Percentiles rank a stretch among this genome's conserved stretches.
phyloP scores from a whole-genome alignment of 1,140 invertebrate species.

The Magallana gigas region DNA sequence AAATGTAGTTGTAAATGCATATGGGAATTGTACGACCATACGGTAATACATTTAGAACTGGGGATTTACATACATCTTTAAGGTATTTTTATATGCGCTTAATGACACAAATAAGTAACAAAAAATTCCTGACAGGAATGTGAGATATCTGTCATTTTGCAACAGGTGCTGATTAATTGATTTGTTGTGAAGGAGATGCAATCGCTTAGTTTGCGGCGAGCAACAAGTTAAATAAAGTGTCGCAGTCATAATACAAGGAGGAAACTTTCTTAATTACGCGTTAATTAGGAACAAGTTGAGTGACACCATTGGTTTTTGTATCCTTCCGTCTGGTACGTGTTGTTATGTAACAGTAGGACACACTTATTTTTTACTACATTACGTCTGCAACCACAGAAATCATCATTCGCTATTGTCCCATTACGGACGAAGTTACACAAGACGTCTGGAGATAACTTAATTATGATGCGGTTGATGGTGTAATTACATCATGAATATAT shows the following conservation, averaged over 20 bases:
- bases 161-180: neutral
- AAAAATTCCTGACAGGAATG: neutral
- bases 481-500: no score
- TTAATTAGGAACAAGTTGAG: neutral
- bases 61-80: neutral
- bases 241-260: neutral
- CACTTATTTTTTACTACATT: no score
- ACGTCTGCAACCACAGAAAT: no score
- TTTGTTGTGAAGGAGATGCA: neutral
- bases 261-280: conserved; percentile 6
- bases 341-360: neutral
- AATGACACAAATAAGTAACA: conserved; percentile 1
- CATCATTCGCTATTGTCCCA: no score
- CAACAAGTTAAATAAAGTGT: no score
- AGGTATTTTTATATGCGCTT: conserved; percentile 14
- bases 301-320: neutral
- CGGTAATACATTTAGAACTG: neutral
- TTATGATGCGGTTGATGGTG: no score
- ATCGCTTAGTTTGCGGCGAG: neutral
- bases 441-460: no score
- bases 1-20: neutral
- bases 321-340: neutral
- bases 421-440: no score
- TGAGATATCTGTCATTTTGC: neutral
- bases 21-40: neutral